Evolutionary conservation across 2,888 invertebrate genomes (phyloP).

Genomic region (Linnaemya vulpina): DNA sequence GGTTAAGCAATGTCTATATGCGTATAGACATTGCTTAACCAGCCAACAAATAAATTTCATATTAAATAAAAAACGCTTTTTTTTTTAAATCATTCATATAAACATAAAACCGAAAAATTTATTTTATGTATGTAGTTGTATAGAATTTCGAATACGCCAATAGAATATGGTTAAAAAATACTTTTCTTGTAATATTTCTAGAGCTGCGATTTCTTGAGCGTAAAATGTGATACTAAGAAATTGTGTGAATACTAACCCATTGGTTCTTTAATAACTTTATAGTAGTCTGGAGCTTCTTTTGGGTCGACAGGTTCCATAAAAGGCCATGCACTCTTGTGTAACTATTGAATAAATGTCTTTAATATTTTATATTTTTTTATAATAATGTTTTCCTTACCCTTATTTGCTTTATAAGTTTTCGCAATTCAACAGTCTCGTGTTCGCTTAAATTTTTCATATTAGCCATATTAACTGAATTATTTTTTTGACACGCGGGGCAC

Average conservation of each 20-base stretch:
- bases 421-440: constrained; percentile 92
- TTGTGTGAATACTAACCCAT: constrained; percentile 89
- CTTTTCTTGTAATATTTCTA: too few relatives aligned
- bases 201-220: neutral
- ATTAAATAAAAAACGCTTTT: too few relatives aligned
- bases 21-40: too few relatives aligned
- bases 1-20: too few relatives aligned
- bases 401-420: constrained; percentile 94
- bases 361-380: neutral
- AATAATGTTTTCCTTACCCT: constrained; percentile 84
- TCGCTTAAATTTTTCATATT: constrained; percentile 93
- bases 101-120: too few relatives aligned
- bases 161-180: too few relatives aligned
- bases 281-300: constrained; percentile 97
- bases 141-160: too few relatives aligned
- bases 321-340: constrained; percentile 98
- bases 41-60: too few relatives aligned
- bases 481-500: constrained; percentile 97
- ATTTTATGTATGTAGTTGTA: too few relatives aligned
- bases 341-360: constrained; percentile 83
- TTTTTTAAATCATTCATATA: too few relatives aligned
- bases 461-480: constrained; percentile 93
- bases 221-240: constrained; percentile 74
- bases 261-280: constrained; percentile 96
- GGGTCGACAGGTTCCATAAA: constrained; percentile 99